phyloP scores from a whole-genome alignment of 35 echinoderm and acorn worm species.

The Hemicentrotus pulcherrimus region DNA sequence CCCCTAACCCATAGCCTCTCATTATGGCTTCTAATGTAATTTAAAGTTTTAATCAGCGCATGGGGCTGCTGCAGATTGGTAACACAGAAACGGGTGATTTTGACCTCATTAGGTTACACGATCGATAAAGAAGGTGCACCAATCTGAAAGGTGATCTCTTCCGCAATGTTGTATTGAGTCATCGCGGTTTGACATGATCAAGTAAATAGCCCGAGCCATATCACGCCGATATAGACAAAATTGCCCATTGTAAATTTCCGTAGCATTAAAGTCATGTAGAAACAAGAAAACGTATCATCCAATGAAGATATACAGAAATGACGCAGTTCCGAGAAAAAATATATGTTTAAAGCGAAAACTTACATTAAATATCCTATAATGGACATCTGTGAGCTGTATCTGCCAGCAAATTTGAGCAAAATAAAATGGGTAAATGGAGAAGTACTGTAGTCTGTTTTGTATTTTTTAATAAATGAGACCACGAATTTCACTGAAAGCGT shows the following conservation, averaged over 20 bases:
- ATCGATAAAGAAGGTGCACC: constrained; percentile 2
- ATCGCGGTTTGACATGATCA: background rate
- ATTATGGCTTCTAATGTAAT: background rate
- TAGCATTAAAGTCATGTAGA: background rate
- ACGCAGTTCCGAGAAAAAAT: background rate
- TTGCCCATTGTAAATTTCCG: background rate
- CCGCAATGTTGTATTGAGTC: background rate
- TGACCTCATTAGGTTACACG: constrained; percentile 1
- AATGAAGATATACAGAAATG: background rate
- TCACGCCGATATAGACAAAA: background rate
- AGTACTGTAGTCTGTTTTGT: background rate
- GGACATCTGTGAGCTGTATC: background rate
- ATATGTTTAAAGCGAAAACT: background rate
- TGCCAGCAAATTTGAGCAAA: background rate
- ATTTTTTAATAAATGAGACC: background rate
- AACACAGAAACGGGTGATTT: background rate
- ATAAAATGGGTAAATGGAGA: background rate
- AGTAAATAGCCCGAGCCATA: background rate
- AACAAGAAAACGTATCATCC: background rate
- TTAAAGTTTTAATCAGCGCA: background rate
- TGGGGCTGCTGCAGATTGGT: background rate
- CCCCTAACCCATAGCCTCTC: background rate
- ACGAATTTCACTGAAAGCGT: background rate
- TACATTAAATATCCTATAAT: background rate
- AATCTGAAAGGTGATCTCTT: background rate